These are phyloP conservation scores for Darevskia nairensis DNA, from an alignment of 2,797 vertebrate genomes.

Conservation along the genomic window DNA sequence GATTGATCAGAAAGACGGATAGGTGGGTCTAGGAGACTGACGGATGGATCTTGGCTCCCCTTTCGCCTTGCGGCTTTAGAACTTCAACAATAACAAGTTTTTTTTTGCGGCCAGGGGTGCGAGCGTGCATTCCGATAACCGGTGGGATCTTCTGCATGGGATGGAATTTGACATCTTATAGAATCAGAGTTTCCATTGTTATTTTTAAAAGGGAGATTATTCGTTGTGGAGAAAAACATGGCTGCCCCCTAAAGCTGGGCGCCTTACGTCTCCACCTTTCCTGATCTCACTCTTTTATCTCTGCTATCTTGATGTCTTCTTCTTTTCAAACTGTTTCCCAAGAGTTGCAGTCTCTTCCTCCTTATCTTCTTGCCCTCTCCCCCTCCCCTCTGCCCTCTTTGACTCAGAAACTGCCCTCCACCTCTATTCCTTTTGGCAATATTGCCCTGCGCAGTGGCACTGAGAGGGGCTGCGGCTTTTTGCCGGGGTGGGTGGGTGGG, in stretches of 20 bases:
- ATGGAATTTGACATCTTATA: not conserved
- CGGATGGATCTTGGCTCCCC: not conserved
- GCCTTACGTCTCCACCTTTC: no score
- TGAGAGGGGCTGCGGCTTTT: no score
- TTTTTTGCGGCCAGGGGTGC: no score
- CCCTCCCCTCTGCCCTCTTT: no score
- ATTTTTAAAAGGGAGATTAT: not conserved
- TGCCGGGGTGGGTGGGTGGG: not conserved
- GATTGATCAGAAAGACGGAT: conserved; percentile 24
- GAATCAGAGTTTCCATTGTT: not conserved
- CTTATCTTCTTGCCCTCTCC: no score
- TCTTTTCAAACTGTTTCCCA: not conserved
- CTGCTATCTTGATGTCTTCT: accelerated
- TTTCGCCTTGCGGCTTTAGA: no score
- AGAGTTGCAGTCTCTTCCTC: not conserved
- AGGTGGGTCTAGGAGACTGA: conserved; percentile 10
- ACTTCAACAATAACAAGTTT: no score
- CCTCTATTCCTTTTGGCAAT: not conserved
- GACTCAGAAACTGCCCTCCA: not conserved
- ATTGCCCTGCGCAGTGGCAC: not conserved
- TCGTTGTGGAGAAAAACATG: not conserved
- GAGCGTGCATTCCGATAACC: not conserved
- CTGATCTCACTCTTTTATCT: not conserved
- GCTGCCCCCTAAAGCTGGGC: no score
- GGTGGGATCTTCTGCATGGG: no score